Conservation (phyloP, 2,888 invertebrate species). For the Osedax frankpressi region DNA sequence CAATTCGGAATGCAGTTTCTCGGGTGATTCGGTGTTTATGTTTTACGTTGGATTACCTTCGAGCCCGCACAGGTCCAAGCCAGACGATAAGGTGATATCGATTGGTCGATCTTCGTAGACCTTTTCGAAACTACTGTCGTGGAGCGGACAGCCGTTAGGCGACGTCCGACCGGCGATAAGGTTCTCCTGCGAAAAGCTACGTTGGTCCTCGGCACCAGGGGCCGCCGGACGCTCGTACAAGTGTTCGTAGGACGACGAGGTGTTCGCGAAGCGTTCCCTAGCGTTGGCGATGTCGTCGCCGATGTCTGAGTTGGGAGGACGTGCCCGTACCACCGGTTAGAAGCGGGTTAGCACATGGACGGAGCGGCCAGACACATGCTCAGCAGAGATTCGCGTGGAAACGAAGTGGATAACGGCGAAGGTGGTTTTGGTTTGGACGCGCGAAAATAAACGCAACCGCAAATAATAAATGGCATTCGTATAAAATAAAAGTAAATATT, state of each 20-base stretch:
- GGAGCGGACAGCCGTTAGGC: background rate
- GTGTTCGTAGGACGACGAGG: background rate
- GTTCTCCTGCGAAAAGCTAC: background rate
- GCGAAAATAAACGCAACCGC: no score
- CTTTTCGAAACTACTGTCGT: background rate
- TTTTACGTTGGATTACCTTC: background rate
- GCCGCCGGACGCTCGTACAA: background rate
- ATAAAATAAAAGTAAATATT: no score
- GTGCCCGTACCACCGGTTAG: no score
- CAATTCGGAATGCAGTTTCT: background rate
- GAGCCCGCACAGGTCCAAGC: conserved; percentile 29
- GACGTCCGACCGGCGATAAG: background rate
- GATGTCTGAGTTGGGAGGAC: no score
- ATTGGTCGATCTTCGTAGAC: conserved; percentile 27
- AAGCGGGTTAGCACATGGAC: no score
- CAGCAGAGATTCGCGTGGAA: no score
- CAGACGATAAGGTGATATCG: conserved; percentile 36
- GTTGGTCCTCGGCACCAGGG: background rate
- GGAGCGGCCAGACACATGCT: no score
- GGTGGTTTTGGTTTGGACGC: no score
- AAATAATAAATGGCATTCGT: no score
- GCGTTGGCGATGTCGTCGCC: no score
- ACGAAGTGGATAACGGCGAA: no score
- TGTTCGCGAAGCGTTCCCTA: background rate
- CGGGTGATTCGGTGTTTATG: background rate